A percentile compares a stretch with the other conserved stretches of the same genome.
Evolutionary conservation across 2,888 invertebrate genomes (phyloP).

Genomic region (Micoletzkya japonica): DNA sequence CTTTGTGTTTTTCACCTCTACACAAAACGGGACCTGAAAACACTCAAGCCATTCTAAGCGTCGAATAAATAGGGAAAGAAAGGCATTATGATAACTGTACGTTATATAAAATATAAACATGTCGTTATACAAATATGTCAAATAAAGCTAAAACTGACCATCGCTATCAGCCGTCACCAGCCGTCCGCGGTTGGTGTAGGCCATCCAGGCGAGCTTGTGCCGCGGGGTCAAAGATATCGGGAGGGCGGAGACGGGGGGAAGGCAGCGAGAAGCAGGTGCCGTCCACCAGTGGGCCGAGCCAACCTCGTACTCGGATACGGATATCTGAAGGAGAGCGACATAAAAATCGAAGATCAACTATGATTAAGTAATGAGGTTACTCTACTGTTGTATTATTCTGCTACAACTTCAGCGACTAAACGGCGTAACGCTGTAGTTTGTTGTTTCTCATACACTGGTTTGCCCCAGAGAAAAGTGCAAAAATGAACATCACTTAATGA

Average conservation of each 20-base stretch:
- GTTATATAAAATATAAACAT: neutral
- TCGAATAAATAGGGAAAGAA: neutral
- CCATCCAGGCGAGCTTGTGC: slow-evolving; percentile 43
- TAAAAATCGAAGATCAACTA: neutral
- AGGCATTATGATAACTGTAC: neutral
- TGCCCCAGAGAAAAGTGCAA: too few species aligned
- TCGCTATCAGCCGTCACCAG: slow-evolving; percentile 50
- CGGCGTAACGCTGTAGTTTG: too few species aligned
- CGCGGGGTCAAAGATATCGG: slow-evolving; percentile 27
- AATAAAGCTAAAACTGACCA: slow-evolving; percentile 30
- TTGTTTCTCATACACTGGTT: too few species aligned
- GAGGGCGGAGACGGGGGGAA: neutral
- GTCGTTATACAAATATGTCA: neutral
- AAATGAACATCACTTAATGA: too few species aligned
- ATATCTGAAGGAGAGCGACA: slow-evolving; percentile 30
- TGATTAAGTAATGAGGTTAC: too few species aligned
- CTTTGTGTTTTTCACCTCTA: too few species aligned
- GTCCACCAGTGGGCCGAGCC: slow-evolving; percentile 27
- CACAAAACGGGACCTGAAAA: too few species aligned
- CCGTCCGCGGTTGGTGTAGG: slow-evolving; percentile 48
- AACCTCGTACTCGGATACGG: slow-evolving; percentile 34
- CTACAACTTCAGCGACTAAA: too few species aligned
- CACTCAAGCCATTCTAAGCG: too few species aligned
- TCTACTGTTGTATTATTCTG: too few species aligned
- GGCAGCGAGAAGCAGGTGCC: neutral